Evolutionary conservation across 2,797 vertebrate species (phyloP).

Genomic region (Dermochelys coriacea): DNA sequence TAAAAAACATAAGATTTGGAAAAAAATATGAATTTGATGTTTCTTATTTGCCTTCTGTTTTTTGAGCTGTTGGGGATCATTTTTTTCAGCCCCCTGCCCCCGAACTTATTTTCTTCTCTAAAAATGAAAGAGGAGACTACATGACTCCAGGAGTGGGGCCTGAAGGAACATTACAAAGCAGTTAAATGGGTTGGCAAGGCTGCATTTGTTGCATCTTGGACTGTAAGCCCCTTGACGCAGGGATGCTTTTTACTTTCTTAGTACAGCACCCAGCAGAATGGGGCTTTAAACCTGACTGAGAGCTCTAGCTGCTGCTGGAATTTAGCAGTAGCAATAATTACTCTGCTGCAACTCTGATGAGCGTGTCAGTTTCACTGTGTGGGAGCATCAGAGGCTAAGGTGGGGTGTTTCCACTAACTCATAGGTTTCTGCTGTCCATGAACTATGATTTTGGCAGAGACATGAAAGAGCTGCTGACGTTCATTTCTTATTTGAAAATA

Average conservation of each 20-base stretch:
- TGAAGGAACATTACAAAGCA: neutral
- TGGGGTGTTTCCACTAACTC: neutral
- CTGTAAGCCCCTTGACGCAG: neutral
- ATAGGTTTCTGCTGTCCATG: neutral
- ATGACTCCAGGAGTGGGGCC: neutral
- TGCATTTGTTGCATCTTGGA: neutral
- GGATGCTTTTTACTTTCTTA: too few relatives aligned
- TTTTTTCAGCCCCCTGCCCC: neutral
- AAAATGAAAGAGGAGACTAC: neutral
- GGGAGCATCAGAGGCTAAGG: too few relatives aligned
- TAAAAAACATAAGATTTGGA: neutral
- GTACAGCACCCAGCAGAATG: too few relatives aligned
- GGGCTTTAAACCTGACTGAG: too few relatives aligned
- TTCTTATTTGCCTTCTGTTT: neutral
- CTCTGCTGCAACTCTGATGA: too few relatives aligned
- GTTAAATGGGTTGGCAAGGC: neutral
- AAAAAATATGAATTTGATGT: neutral
- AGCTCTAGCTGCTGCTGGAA: too few relatives aligned
- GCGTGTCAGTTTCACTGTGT: too few relatives aligned
- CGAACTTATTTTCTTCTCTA: neutral
- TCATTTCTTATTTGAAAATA: neutral
- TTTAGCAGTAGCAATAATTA: too few relatives aligned
- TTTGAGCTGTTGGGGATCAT: neutral
- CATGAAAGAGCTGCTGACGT: neutral
- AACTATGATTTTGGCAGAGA: neutral